phyloP scores from a whole-genome alignment of 2,797 vertebrate species.

The Poeciliopsis infans region DNA sequence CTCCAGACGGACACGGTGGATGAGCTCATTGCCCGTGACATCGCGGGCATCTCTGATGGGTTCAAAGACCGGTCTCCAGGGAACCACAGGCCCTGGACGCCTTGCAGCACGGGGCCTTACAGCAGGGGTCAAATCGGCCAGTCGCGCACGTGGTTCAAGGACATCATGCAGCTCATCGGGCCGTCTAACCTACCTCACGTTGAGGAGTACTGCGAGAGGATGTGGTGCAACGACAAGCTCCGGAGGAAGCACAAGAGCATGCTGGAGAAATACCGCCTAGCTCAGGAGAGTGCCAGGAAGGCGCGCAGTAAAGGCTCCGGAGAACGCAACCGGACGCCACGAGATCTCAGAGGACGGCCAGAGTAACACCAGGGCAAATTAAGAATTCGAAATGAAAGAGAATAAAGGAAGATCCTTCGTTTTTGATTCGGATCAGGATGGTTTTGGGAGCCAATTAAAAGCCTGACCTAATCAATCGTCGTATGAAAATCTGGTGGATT shows the following conservation, averaged over 20 bases:
- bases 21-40: constrained; percentile 73
- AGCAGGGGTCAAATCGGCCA: constrained; percentile 68
- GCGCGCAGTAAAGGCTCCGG: constrained; percentile 80
- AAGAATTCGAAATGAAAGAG: not conserved
- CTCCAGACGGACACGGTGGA: constrained; percentile 82
- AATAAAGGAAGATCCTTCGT: constrained; percentile 1
- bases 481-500: constrained; percentile 15
- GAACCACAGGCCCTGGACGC: constrained; percentile 70
- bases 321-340: constrained; percentile 87
- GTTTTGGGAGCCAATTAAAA: constrained; percentile 20
- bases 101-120: constrained; percentile 61
- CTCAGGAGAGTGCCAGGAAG: constrained; percentile 83
- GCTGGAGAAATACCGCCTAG: constrained; percentile 87
- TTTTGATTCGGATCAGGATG: not conserved
- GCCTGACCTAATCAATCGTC: not conserved
- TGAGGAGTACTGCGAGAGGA: constrained; percentile 91
- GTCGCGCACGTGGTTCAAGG: constrained; percentile 89
- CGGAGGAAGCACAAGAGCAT: constrained; percentile 86
- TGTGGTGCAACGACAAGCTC: constrained; percentile 89
- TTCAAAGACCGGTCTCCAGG: constrained; percentile 62
- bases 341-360: constrained; percentile 70
- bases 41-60: constrained; percentile 24
- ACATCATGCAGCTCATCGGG: constrained; percentile 91
- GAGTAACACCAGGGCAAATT: constrained; percentile 32
- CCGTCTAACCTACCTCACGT: constrained; percentile 84